Conservation (phyloP, 2,888 invertebrate species). For the Prostheceraeus crozeri region DNA sequence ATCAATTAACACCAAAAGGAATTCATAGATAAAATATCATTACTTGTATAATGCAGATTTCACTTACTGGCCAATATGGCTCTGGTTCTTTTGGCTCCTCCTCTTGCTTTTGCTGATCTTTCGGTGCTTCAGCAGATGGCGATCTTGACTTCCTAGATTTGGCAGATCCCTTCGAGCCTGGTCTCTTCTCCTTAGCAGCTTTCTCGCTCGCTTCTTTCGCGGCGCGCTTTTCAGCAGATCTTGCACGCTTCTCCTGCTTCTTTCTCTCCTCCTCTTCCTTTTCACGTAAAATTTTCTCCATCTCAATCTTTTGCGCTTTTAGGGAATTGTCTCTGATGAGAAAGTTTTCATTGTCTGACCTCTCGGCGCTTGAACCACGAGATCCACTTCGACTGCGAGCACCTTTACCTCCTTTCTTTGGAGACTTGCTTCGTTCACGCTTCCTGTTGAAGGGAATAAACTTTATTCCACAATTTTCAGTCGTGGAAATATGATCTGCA, state of each 20-base stretch:
- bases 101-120: constrained; percentile 35
- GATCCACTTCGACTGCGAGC: constrained; percentile 45
- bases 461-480: no score
- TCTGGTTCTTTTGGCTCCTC: no score
- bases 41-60: not conserved
- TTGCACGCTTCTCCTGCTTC: constrained; percentile 45
- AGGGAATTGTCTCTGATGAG: constrained; percentile 50
- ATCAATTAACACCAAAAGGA: no score
- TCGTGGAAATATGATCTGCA: no score
- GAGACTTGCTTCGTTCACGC: no score
- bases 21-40: not conserved
- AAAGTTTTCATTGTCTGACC: constrained; percentile 40
- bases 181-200: constrained; percentile 43
- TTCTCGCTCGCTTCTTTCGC: constrained; percentile 42
- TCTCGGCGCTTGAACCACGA: constrained; percentile 45
- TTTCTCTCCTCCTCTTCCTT: constrained; percentile 51
- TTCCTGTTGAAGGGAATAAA: no score
- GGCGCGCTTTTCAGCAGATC: constrained; percentile 44
- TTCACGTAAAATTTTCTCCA: constrained; percentile 45
- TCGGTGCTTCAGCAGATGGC: constrained; percentile 38
- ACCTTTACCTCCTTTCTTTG: not conserved
- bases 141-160: constrained; percentile 45
- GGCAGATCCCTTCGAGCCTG: constrained; percentile 47
- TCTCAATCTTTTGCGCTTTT: constrained; percentile 51
- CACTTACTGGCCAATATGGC: constrained; percentile 48